Conservation (phyloP, 1,140 invertebrate genomes). For the Sarcophaga peregrina region DNA sequence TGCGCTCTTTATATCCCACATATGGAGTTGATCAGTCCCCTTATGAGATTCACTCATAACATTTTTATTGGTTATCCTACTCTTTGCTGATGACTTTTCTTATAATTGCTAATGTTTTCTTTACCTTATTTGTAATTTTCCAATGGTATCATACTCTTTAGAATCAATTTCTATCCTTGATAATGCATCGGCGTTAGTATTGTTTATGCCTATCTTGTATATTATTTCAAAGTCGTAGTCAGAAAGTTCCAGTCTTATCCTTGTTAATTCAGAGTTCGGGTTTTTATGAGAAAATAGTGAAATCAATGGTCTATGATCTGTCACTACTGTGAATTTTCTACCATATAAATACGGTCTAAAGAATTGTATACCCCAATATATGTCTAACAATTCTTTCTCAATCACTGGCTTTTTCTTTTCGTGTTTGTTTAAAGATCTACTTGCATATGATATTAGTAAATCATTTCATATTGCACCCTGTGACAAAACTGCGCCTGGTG, state of each 20-base stretch:
- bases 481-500: slow-evolving; percentile 45
- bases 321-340: slow-evolving; percentile 59
- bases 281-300: slow-evolving; percentile 68
- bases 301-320: slow-evolving; percentile 63
- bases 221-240: slow-evolving; percentile 62
- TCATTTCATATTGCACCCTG: slow-evolving; percentile 49
- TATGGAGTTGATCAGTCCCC: too few species aligned
- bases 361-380: slow-evolving; percentile 65
- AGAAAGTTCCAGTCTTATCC: slow-evolving; percentile 62
- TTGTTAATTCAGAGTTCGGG: slow-evolving; percentile 68
- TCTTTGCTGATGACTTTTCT: background rate
- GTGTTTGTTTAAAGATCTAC: slow-evolving; percentile 46
- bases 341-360: slow-evolving; percentile 68
- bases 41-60: too few species aligned
- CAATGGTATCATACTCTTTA: background rate
- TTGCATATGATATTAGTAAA: slow-evolving; percentile 40
- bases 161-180: slow-evolving; percentile 37
- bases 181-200: slow-evolving; percentile 44
- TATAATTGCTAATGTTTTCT: slow-evolving; percentile 14
- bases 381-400: slow-evolving; percentile 48
- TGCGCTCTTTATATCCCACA: too few species aligned
- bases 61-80: too few species aligned
- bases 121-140: background rate
- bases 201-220: slow-evolving; percentile 49
- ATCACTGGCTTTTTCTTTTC: slow-evolving; percentile 47